Percentiles rank a stretch among this genome's conserved stretches.
Conservation (phyloP, 2,113 vertebrate genomes). For the Microtus pennsylvanicus region DNA sequence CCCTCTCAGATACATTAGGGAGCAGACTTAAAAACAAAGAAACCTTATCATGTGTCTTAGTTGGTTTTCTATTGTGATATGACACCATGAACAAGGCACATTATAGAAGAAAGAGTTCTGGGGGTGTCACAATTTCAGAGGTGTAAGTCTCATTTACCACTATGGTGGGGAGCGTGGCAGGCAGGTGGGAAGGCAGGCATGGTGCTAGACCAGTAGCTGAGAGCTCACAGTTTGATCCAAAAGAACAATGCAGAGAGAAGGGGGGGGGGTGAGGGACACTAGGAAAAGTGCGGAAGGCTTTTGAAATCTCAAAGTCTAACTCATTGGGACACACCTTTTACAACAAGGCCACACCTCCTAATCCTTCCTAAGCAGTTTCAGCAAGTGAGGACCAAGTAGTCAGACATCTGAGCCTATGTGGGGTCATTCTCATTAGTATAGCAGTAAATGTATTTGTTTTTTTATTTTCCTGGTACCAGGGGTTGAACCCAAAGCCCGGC, state of each 20-base stretch:
- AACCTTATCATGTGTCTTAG: background rate
- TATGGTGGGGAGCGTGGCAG: background rate
- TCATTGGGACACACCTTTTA: background rate
- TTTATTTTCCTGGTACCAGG: background rate
- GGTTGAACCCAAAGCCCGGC: background rate
- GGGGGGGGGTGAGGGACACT: background rate
- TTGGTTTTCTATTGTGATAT: background rate
- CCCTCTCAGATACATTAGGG: background rate
- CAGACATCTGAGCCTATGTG: background rate
- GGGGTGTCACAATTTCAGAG: background rate
- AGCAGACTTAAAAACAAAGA: slow-evolving; percentile 20
- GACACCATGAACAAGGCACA: background rate
- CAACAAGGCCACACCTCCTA: background rate
- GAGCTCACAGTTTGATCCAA: background rate
- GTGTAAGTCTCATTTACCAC: background rate
- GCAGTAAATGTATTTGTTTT: background rate
- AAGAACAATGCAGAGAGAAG: background rate
- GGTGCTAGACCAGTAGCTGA: background rate
- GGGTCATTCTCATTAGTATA: background rate
- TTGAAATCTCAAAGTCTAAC: background rate
- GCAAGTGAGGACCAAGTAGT: background rate
- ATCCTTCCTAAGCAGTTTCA: background rate
- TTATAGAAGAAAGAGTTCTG: background rate
- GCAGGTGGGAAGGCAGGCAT: background rate
- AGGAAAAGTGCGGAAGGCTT: background rate